Conservation (phyloP, 2,888 invertebrate genomes). For the Thelaira solivaga region DNA sequence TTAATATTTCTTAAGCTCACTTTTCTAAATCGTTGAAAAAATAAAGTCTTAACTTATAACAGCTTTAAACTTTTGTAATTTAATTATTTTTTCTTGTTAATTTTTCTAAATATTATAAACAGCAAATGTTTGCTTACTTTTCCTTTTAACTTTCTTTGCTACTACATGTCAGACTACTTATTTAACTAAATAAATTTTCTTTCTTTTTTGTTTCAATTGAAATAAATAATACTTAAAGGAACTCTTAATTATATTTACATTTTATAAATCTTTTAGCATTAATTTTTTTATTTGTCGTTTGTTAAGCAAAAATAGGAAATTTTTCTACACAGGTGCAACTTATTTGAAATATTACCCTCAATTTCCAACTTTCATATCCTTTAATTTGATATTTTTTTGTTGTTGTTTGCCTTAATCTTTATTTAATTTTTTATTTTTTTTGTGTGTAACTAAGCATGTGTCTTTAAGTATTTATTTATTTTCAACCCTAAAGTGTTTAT, state of each 20-base stretch:
- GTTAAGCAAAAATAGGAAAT: not conserved
- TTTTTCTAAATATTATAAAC: too few relatives aligned
- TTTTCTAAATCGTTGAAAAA: too few relatives aligned
- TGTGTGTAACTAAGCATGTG: not conserved
- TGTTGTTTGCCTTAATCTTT: not conserved
- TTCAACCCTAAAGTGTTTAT: not conserved
- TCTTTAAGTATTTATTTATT: not conserved
- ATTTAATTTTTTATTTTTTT: not conserved
- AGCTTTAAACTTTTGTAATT: too few relatives aligned
- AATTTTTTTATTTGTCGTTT: not conserved
- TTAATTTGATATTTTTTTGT: not conserved
- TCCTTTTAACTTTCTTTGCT: too few relatives aligned
- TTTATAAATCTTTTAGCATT: not conserved
- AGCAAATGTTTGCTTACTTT: too few relatives aligned
- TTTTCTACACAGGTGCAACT: constrained; percentile 23
- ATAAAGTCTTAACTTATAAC: too few relatives aligned
- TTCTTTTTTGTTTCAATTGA: too few relatives aligned
- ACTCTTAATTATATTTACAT: not conserved
- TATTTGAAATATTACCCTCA: constrained; percentile 5
- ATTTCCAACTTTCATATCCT: not conserved
- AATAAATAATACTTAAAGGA: too few relatives aligned
- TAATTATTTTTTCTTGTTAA: too few relatives aligned
- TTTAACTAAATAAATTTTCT: too few relatives aligned
- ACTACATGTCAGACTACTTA: too few relatives aligned
- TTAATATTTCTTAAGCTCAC: too few relatives aligned